Percentiles rank a stretch among this genome's conserved stretches.
Conservation (phyloP, 2,888 invertebrate genomes). For the Drosophila aldrichi region DNA sequence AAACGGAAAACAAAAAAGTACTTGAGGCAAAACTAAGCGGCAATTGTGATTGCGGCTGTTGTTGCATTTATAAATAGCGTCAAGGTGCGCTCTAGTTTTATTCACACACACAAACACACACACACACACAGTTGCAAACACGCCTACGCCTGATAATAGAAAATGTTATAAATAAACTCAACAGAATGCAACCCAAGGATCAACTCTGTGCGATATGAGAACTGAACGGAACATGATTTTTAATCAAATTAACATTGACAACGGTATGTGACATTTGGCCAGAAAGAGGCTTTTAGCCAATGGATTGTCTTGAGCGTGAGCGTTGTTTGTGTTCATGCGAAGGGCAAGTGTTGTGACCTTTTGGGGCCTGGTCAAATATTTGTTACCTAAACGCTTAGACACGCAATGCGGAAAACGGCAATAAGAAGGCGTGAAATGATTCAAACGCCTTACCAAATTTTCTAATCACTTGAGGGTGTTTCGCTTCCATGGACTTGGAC, state of each 20-base stretch:
- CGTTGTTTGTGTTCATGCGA: not conserved
- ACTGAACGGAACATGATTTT: slow-evolving; percentile 5
- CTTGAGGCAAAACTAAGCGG: slow-evolving; percentile 70
- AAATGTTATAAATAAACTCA: slow-evolving; percentile 56
- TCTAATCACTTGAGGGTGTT: slow-evolving; percentile 64
- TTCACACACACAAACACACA: slow-evolving; percentile 28
- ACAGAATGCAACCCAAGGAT: not conserved
- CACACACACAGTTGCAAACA: not conserved
- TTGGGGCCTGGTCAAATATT: slow-evolving; percentile 50
- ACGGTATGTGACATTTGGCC: not conserved
- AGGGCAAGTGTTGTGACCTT: slow-evolving; percentile 32
- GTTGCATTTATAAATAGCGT: slow-evolving; percentile 73
- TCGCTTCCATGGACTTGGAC: slow-evolving; percentile 10
- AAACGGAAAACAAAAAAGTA: slow-evolving; percentile 49
- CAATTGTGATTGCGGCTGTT: slow-evolving; percentile 56
- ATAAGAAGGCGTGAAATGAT: slow-evolving; percentile 61
- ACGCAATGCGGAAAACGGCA: slow-evolving; percentile 54
- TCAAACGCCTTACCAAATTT: slow-evolving; percentile 48
- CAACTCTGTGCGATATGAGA: not conserved
- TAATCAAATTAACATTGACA: slow-evolving; percentile 40
- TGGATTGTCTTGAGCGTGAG: not conserved
- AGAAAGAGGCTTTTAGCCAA: not conserved
- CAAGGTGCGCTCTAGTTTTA: slow-evolving; percentile 76
- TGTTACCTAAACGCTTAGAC: slow-evolving; percentile 35
- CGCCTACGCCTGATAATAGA: slow-evolving; percentile 47